phyloP scores from a whole-genome alignment of 2,888 invertebrate species.

The Rotaria magnacalcarata region DNA sequence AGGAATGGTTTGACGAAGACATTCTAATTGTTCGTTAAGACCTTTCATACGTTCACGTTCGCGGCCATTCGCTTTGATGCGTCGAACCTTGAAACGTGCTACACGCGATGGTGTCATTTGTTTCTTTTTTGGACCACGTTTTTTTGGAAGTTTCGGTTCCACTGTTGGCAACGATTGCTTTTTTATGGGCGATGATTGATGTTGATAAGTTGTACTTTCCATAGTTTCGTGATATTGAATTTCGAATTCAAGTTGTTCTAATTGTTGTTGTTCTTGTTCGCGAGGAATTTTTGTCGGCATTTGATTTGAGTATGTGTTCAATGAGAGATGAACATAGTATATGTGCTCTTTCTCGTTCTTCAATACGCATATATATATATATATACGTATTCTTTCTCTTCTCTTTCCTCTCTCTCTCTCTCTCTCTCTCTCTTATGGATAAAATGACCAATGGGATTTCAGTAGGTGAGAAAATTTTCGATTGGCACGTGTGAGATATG shows the following conservation, averaged over 20 bases:
- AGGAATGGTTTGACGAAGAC: constrained; percentile 62
- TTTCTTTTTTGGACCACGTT: constrained; percentile 59
- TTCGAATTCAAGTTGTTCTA: background rate
- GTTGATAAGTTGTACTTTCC: background rate
- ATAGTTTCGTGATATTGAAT: background rate
- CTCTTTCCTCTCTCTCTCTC: background rate
- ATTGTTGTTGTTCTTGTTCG: constrained; percentile 19
- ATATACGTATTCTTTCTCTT: background rate
- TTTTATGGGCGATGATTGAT: background rate
- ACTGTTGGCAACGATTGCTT: background rate
- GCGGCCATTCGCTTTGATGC: constrained; percentile 64
- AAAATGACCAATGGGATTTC: background rate
- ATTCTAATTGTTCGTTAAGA: constrained; percentile 67
- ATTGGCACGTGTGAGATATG: background rate
- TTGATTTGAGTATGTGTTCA: background rate
- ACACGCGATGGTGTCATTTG: constrained; percentile 57
- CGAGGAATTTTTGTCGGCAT: constrained; percentile 34
- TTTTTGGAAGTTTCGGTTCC: constrained; percentile 52
- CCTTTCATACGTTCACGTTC: constrained; percentile 69
- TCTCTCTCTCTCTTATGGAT: background rate
- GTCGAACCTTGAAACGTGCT: constrained; percentile 53
- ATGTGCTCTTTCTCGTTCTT: background rate
- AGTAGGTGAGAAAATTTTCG: background rate
- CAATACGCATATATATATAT: background rate
- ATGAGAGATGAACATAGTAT: background rate